phyloP scores from a whole-genome alignment of 2,113 vertebrate species.

The Cyprinodon tularosa region DNA sequence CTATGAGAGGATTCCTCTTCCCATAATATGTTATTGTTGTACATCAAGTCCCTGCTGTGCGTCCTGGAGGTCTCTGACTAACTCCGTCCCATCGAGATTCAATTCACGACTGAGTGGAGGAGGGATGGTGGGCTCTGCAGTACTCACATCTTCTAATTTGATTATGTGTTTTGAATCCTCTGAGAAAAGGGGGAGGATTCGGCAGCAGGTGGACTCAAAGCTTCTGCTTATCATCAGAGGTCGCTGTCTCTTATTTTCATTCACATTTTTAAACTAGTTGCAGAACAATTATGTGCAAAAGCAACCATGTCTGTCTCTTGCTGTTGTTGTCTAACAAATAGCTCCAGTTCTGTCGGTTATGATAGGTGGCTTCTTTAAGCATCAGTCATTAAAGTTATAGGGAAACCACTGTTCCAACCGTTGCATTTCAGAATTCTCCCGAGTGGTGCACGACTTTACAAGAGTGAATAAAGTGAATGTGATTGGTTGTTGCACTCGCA shows the following conservation, averaged over 20 bases:
- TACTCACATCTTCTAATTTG: slow-evolving; percentile 9
- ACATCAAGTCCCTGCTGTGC: neutral
- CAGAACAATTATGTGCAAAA: neutral
- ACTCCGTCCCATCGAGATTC: slow-evolving; percentile 43
- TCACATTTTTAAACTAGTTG: neutral
- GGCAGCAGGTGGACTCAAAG: neutral
- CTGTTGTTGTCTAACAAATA: neutral
- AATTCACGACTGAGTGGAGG: slow-evolving; percentile 35
- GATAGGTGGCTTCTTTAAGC: neutral
- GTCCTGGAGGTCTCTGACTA: slow-evolving; percentile 5
- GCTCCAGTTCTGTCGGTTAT: neutral
- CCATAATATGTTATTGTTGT: neutral
- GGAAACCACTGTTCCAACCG: no score
- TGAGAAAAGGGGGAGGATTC: neutral
- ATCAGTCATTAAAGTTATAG: neutral
- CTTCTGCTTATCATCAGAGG: neutral
- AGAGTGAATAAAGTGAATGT: no score
- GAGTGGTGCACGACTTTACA: no score
- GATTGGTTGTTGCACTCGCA: no score
- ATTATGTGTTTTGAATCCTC: slow-evolving; percentile 31
- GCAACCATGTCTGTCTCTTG: neutral
- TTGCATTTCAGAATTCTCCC: no score
- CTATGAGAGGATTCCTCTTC: neutral
- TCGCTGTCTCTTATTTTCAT: neutral
- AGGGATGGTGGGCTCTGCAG: slow-evolving; percentile 23